Evolutionary conservation across 2,888 invertebrate species (phyloP).

Genomic region (Epistrophe eligans): DNA sequence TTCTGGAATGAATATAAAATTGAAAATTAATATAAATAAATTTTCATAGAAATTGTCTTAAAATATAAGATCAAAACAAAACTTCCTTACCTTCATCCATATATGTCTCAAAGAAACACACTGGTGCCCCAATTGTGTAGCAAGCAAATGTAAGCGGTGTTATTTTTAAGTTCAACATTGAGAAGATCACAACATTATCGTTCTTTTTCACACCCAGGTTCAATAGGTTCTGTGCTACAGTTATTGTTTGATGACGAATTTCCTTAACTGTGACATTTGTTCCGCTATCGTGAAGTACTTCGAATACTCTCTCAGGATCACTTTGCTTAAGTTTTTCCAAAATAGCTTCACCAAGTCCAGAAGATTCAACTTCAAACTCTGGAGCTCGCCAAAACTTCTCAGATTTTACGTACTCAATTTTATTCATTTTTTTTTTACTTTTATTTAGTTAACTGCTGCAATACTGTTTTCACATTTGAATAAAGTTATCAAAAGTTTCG

Average conservation of each 20-base stretch:
- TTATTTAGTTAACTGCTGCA: neutral
- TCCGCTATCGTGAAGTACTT: slow-evolving; percentile 69
- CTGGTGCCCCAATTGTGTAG: slow-evolving; percentile 66
- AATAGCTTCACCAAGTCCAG: slow-evolving; percentile 46
- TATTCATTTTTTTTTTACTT: neutral
- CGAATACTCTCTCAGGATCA: slow-evolving; percentile 59
- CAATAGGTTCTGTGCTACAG: slow-evolving; percentile 63
- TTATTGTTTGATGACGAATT: slow-evolving; percentile 62
- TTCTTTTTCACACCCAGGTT: slow-evolving; percentile 63
- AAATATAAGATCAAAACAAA: neutral
- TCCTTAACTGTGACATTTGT: slow-evolving; percentile 56
- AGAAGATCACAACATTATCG: slow-evolving; percentile 70
- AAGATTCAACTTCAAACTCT: neutral
- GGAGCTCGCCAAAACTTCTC: slow-evolving; percentile 48
- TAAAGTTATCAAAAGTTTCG: neutral
- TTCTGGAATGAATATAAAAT: too few species aligned
- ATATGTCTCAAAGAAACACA: slow-evolving; percentile 75
- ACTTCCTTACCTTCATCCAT: slow-evolving; percentile 53
- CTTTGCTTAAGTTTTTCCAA: slow-evolving; percentile 23
- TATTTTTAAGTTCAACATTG: slow-evolving; percentile 58
- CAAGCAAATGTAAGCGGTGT: slow-evolving; percentile 74
- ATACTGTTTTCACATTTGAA: neutral
- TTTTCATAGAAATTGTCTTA: too few species aligned
- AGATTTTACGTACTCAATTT: neutral
- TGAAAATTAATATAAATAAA: too few species aligned